Percentiles rank a stretch among this genome's conserved stretches.
Evolutionary conservation across 1,140 invertebrate genomes (phyloP).

Genomic region (Spodoptera litura): DNA sequence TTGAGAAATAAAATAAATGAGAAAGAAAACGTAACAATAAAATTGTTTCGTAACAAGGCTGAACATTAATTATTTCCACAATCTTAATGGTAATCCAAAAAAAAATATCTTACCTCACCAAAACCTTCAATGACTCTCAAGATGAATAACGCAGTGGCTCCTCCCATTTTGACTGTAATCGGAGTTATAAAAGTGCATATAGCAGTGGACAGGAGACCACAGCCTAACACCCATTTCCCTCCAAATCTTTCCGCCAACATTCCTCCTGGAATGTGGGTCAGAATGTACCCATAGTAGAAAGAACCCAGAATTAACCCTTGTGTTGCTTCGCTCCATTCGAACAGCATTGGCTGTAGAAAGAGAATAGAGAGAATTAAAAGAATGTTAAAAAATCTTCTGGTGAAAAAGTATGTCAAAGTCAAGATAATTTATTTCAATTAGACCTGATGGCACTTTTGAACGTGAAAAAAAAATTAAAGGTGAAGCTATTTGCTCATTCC

Average conservation of each 20-base stretch:
- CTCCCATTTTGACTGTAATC: slow-evolving; percentile 81
- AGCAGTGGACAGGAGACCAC: slow-evolving; percentile 88
- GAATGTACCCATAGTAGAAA: slow-evolving; percentile 88
- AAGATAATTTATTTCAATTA: no score
- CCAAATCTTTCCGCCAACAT: slow-evolving; percentile 87
- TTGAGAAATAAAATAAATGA: no score
- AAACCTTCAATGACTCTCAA: slow-evolving; percentile 89
- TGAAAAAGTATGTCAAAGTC: no score
- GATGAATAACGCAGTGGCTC: slow-evolving; percentile 87
- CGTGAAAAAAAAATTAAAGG: no score
- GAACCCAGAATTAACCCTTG: slow-evolving; percentile 87
- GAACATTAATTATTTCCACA: no score
- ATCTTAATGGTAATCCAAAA: background rate
- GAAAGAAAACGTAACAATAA: no score
- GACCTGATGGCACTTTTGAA: no score
- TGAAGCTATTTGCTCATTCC: no score
- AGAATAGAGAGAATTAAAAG: slow-evolving; percentile 19
- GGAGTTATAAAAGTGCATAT: slow-evolving; percentile 87
- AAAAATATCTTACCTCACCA: slow-evolving; percentile 84
- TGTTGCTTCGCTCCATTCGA: slow-evolving; percentile 87
- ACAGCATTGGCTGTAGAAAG: slow-evolving; percentile 68
- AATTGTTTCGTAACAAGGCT: no score
- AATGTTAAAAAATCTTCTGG: background rate
- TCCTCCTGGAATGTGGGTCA: slow-evolving; percentile 88
- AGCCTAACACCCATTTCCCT: slow-evolving; percentile 87